Evolutionary conservation across 1,140 invertebrate genomes (phyloP).

Genomic region (Zaprionus gabonicus): DNA sequence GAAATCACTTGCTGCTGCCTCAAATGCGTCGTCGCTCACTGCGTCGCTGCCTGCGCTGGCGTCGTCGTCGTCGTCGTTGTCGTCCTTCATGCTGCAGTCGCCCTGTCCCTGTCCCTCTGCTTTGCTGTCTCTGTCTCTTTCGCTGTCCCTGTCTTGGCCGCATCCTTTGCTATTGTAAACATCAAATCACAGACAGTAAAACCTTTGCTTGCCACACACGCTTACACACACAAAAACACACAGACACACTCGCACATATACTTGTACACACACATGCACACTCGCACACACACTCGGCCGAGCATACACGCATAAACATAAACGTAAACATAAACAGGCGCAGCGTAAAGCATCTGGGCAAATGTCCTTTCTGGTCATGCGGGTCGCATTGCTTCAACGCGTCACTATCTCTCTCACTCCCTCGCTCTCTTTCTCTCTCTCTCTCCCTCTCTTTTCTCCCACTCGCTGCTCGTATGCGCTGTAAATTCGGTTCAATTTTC

Average conservation of each 20-base stretch:
- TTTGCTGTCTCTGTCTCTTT: constrained; percentile 21
- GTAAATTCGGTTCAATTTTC: constrained; percentile 80
- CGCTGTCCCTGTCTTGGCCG: constrained; percentile 59
- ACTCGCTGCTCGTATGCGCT: constrained; percentile 46
- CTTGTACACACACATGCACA: constrained; percentile 16
- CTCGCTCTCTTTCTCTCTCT: background rate
- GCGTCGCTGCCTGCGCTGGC: background rate
- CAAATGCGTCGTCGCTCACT: constrained; percentile 15
- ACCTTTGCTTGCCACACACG: constrained; percentile 41
- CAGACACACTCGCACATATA: constrained; percentile 31
- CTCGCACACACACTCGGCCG: constrained; percentile 16
- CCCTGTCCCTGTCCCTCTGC: background rate
- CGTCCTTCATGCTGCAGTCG: constrained; percentile 2
- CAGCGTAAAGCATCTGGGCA: constrained; percentile 58
- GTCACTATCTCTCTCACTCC: background rate
- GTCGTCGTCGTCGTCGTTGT: background rate
- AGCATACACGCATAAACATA: constrained; percentile 63
- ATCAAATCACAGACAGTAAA: constrained; percentile 83
- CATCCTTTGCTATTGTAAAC: constrained; percentile 79
- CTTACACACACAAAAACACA: constrained; percentile 33
- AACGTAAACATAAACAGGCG: constrained; percentile 74
- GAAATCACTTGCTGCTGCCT: constrained; percentile 76
- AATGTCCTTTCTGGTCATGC: constrained; percentile 75
- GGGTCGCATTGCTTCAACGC: constrained; percentile 30
- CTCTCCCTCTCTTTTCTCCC: background rate